phyloP scores from a whole-genome alignment of 2,113 vertebrate genomes.

The Pituophis catenifer region DNA sequence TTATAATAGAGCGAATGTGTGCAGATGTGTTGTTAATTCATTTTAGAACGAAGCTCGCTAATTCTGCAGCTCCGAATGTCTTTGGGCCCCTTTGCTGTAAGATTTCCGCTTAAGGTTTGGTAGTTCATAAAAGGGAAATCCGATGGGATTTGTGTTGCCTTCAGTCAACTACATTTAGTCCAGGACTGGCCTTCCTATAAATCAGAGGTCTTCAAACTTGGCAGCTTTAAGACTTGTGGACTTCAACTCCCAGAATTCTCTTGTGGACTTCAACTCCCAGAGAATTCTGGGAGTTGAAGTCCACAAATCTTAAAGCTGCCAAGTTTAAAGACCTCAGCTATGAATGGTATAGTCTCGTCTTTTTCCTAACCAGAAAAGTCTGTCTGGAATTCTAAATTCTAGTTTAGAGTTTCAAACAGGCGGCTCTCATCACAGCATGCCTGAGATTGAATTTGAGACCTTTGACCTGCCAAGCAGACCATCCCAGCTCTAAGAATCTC shows the following conservation, averaged over 20 bases:
- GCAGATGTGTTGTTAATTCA: not conserved
- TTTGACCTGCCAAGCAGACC: not conserved
- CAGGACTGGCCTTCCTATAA: not conserved
- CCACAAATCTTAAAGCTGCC: too few relatives aligned
- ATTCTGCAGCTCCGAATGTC: not conserved
- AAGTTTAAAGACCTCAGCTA: too few relatives aligned
- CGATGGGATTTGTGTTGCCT: not conserved
- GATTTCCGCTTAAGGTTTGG: not conserved
- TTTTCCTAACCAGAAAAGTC: not conserved
- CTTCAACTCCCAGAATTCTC: too few relatives aligned
- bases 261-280: too few relatives aligned
- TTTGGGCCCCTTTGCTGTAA: not conserved
- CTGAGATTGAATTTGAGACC: not conserved
- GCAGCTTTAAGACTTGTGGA: too few relatives aligned
- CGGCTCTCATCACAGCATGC: not conserved
- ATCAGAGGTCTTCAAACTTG: too few relatives aligned
- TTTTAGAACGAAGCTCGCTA: too few relatives aligned
- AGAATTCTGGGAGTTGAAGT: too few relatives aligned
- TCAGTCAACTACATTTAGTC: accelerated
- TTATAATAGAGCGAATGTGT: too few relatives aligned
- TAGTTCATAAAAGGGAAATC: not conserved
- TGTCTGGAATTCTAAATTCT: not conserved
- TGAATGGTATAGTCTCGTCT: not conserved
- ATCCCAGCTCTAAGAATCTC: not conserved
- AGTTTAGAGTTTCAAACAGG: not conserved